Evolutionary conservation across 2,888 invertebrate species (phyloP).

Genomic region (Drosophila fungiperda): DNA sequence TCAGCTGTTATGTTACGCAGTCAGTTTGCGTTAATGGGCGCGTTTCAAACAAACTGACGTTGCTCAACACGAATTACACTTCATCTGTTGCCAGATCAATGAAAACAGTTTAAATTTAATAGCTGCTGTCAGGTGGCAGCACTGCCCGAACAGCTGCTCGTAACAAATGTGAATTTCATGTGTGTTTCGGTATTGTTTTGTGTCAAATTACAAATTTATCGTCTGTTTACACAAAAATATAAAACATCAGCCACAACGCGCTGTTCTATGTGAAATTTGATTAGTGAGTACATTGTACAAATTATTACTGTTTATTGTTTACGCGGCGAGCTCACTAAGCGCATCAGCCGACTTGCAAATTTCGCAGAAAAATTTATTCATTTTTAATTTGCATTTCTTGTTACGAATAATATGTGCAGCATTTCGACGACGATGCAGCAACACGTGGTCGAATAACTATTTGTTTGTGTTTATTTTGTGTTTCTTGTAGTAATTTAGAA

Average conservation of each 20-base stretch:
- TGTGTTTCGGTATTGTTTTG: constrained; percentile 22
- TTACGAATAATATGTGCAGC: constrained; percentile 2
- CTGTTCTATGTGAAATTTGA: not conserved
- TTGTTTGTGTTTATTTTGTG: not conserved
- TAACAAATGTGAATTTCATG: constrained; percentile 6
- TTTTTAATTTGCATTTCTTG: constrained; percentile 8
- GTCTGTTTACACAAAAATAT: not conserved
- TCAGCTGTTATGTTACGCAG: constrained; percentile 49
- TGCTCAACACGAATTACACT: not conserved
- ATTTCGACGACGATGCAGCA: constrained; percentile 27
- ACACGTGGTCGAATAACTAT: constrained; percentile 10
- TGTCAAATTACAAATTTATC: constrained; percentile 22
- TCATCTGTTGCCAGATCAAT: constrained; percentile 22
- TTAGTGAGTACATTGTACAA: constrained; percentile 24
- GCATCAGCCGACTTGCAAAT: not conserved
- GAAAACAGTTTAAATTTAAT: not conserved
- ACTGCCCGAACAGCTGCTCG: constrained; percentile 32
- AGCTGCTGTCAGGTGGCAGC: constrained; percentile 17
- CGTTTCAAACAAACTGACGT: not conserved
- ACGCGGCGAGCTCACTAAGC: not conserved
- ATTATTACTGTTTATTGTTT: constrained; percentile 1
- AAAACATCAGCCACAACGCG: not conserved
- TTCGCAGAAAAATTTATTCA: not conserved
- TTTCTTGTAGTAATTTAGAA: not conserved
- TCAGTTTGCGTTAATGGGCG: constrained; percentile 1